phyloP scores from a whole-genome alignment of 2,888 invertebrate genomes.

The Leuctra nigra region DNA sequence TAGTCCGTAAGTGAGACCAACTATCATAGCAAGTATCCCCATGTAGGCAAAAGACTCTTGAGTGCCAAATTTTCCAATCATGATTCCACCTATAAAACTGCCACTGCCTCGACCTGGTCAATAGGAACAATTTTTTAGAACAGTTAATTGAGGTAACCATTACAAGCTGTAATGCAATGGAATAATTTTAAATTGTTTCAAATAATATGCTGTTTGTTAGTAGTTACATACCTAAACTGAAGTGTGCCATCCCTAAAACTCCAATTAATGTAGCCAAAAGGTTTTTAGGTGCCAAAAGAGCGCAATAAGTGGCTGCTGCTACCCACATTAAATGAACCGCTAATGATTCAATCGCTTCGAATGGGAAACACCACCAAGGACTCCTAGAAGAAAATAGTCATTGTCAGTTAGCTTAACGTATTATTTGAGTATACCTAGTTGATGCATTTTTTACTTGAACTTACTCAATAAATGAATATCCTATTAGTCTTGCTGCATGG shows the following conservation, averaged over 20 bases:
- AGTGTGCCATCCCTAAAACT: slow-evolving; percentile 81
- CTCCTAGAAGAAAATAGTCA: slow-evolving; percentile 47
- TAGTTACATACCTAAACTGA: slow-evolving; percentile 62
- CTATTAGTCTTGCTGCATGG: slow-evolving; percentile 72
- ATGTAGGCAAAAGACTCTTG: slow-evolving; percentile 71
- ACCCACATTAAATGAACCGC: slow-evolving; percentile 88
- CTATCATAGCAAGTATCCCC: slow-evolving; percentile 65
- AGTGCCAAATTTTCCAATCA: slow-evolving; percentile 69
- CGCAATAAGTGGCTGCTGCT: slow-evolving; percentile 82
- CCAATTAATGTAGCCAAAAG: slow-evolving; percentile 80
- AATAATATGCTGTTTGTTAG: background rate
- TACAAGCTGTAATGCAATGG: too few relatives aligned
- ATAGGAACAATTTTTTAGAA: background rate
- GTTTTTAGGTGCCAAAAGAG: slow-evolving; percentile 74
- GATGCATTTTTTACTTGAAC: too few relatives aligned
- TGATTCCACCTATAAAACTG: slow-evolving; percentile 69
- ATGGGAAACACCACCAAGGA: slow-evolving; percentile 86
- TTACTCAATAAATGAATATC: slow-evolving; percentile 81
- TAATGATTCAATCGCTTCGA: slow-evolving; percentile 78
- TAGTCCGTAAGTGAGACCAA: slow-evolving; percentile 62
- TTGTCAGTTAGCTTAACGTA: background rate
- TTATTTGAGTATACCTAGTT: too few relatives aligned
- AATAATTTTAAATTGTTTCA: too few relatives aligned
- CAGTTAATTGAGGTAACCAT: too few relatives aligned
- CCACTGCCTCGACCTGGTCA: slow-evolving; percentile 67